phyloP scores from a whole-genome alignment of 37 sponge, comb jelly and placozoan species.

The Chondrosia reniformis region DNA sequence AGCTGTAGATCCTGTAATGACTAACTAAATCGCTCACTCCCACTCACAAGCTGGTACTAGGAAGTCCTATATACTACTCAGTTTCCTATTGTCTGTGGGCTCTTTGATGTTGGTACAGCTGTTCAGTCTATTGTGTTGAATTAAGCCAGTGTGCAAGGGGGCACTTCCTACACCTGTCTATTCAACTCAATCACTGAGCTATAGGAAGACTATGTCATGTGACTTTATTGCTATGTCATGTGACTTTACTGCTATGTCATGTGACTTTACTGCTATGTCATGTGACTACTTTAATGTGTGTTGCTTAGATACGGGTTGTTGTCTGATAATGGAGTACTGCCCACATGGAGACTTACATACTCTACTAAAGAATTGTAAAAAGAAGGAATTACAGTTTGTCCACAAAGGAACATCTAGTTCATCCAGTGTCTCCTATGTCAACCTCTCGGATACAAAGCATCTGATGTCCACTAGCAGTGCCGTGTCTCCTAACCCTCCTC shows the following conservation, averaged over 20 bases:
- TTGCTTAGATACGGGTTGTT: constrained; percentile 26
- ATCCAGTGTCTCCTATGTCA: background rate
- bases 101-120: too few relatives aligned
- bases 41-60: background rate
- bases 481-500: background rate
- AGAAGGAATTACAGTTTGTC: background rate
- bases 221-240: too few relatives aligned
- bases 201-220: too few relatives aligned
- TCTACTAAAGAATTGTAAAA: constrained; percentile 43
- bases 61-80: too few relatives aligned
- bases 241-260: too few relatives aligned
- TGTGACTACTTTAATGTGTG: background rate
- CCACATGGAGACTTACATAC: constrained; percentile 44
- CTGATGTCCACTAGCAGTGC: constrained; percentile 1
- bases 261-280: too few relatives aligned
- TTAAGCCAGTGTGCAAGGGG: too few relatives aligned
- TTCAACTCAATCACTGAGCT: too few relatives aligned
- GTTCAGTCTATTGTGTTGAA: too few relatives aligned
- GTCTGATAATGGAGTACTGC: constrained; percentile 63
- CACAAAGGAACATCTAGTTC: background rate
- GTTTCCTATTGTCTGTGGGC: too few relatives aligned
- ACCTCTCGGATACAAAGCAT: background rate
- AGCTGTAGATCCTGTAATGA: too few relatives aligned
- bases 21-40: background rate
- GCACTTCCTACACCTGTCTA: too few relatives aligned